Conservation (phyloP, 2,888 invertebrate genomes). For the Drosophila buzzatii region DNA sequence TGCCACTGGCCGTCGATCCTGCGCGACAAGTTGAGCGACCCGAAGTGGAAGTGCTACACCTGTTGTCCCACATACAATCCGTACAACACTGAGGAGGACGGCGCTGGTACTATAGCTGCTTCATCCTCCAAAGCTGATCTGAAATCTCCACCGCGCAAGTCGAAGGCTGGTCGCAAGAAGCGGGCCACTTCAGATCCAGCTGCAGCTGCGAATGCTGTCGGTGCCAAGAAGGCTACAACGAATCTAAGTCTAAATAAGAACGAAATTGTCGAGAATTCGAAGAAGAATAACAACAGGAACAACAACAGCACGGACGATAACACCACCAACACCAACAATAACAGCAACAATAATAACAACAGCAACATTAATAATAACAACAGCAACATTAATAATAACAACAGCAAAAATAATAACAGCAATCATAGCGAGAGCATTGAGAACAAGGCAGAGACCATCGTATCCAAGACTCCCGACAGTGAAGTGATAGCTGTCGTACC, state of each 20-base stretch:
- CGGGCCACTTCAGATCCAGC: slow-evolving; percentile 45
- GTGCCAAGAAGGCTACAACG: background rate
- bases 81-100: slow-evolving; percentile 1
- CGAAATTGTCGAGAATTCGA: background rate
- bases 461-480: background rate
- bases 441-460: background rate
- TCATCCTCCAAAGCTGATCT: background rate
- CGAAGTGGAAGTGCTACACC: slow-evolving; percentile 91
- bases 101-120: background rate
- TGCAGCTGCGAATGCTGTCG: background rate
- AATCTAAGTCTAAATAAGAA: slow-evolving; percentile 5
- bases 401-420: background rate
- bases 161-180: slow-evolving; percentile 60
- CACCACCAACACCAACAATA: background rate
- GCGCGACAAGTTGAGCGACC: slow-evolving; percentile 85
- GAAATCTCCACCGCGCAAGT: slow-evolving; percentile 35
- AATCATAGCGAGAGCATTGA: too few species aligned
- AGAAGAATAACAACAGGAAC: background rate
- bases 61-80: slow-evolving; percentile 83
- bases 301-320: background rate
- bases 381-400: background rate
- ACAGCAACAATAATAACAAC: background rate
- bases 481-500: background rate
- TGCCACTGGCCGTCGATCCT: slow-evolving; percentile 91
- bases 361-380: background rate